Conservation (phyloP, 2,113 vertebrate species). For the Galeopterus variegatus region DNA sequence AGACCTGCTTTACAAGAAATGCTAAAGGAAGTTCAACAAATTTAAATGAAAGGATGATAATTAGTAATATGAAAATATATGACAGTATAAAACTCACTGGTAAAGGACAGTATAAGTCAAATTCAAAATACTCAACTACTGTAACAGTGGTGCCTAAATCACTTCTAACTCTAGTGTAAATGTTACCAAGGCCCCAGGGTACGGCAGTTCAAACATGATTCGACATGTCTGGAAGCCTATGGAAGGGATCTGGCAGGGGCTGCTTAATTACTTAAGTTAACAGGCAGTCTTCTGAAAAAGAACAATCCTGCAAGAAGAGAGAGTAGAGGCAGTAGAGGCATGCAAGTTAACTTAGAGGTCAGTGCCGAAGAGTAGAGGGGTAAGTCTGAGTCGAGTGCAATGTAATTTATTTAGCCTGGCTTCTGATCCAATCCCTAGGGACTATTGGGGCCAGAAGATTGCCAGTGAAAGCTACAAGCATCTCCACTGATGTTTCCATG, state of each 20-base stretch:
- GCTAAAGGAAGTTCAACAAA: too few species aligned
- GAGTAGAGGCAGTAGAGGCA: not conserved
- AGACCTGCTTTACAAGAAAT: too few species aligned
- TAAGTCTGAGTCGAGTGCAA: not conserved
- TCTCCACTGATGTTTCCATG: not conserved
- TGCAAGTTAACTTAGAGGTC: conserved; percentile 20
- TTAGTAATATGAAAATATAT: not conserved
- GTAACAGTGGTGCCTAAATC: not conserved
- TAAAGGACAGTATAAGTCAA: not conserved
- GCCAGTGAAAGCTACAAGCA: not conserved
- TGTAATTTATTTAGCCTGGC: not conserved
- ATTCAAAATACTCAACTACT: not conserved
- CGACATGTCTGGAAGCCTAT: not conserved
- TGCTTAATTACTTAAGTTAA: conserved; percentile 42
- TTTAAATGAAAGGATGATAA: too few species aligned
- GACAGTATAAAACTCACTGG: not conserved
- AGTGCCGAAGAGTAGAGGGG: not conserved
- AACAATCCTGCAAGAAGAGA: not conserved
- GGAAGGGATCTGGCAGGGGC: conserved; percentile 8
- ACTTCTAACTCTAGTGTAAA: too few species aligned
- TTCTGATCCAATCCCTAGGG: not conserved
- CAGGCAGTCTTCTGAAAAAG: conserved; percentile 31
- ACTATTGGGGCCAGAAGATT: not conserved
- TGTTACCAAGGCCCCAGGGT: not conserved
- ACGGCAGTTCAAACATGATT: conserved; percentile 10